Conservation (phyloP, 2,888 invertebrate species). For the Toxonevra muliebris region DNA sequence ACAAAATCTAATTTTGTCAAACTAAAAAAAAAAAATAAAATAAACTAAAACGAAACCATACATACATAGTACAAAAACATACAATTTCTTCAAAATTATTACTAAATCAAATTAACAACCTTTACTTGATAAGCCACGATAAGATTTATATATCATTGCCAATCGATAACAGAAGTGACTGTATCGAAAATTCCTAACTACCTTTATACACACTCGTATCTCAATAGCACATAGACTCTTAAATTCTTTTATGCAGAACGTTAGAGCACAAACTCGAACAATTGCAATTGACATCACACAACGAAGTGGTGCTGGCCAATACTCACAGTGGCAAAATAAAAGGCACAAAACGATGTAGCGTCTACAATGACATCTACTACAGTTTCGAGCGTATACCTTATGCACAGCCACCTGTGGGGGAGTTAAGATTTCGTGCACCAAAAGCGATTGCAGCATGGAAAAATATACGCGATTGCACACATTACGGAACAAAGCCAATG, state of each 20-base stretch:
- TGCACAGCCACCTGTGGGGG: conserved; percentile 64
- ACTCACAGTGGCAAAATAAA: conserved; percentile 44
- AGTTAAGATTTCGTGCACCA: conserved; percentile 61
- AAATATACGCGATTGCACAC: conserved; percentile 59
- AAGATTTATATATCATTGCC: conserved; percentile 5
- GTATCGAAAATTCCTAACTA: background rate
- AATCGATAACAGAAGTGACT: background rate
- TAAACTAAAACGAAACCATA: too few species aligned
- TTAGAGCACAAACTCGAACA: conserved; percentile 33
- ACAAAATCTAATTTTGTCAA: too few species aligned
- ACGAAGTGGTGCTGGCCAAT: conserved; percentile 29
- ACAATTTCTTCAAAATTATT: too few species aligned
- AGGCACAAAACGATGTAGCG: conserved; percentile 35
- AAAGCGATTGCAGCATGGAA: conserved; percentile 61
- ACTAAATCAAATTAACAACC: too few species aligned
- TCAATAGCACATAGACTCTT: background rate
- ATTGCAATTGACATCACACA: conserved; percentile 21
- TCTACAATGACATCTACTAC: conserved; percentile 43
- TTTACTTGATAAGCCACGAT: too few species aligned
- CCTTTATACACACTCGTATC: background rate
- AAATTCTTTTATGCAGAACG: conserved; percentile 34
- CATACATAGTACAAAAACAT: too few species aligned
- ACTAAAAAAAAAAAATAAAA: too few species aligned
- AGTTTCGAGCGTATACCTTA: conserved; percentile 57
- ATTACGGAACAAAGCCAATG: conserved; percentile 32